Conservation (phyloP, 2,113 vertebrate genomes). For the Nettapus auritus region DNA sequence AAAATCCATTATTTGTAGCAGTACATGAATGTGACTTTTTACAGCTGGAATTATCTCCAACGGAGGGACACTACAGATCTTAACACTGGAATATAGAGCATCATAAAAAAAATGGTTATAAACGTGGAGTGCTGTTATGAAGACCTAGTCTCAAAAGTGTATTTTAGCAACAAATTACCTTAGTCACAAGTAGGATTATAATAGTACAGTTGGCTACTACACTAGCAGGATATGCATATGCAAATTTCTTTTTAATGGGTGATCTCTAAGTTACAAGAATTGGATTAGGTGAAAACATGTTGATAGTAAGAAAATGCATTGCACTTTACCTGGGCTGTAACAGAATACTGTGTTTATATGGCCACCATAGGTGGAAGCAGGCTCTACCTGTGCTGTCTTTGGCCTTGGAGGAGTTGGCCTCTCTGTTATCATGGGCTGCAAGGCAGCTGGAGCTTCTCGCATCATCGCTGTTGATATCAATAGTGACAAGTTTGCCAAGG, state of each 20-base stretch:
- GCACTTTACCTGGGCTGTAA: not conserved
- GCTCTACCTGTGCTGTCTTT: constrained; percentile 85
- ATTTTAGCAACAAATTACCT: not conserved
- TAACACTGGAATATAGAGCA: not conserved
- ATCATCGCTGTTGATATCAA: constrained; percentile 90
- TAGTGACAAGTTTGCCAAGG: constrained; percentile 78
- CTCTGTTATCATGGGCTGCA: constrained; percentile 88
- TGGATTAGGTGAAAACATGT: not conserved
- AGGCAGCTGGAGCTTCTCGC: constrained; percentile 85
- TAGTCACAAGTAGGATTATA: not conserved
- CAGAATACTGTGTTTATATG: not conserved
- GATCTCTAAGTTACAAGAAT: not conserved
- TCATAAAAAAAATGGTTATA: not conserved
- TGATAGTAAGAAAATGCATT: not conserved
- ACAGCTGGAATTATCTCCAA: not conserved
- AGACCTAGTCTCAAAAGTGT: not conserved
- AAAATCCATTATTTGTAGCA: not conserved
- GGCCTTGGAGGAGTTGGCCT: constrained; percentile 87
- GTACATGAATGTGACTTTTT: not conserved
- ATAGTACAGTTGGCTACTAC: not conserved
- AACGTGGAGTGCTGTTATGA: not conserved
- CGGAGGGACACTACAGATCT: not conserved
- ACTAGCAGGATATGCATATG: not conserved
- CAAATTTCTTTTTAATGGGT: not conserved
- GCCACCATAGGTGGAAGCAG: constrained; percentile 80